These are phyloP conservation scores for Machimus rusticus DNA, from an alignment of 2,888 invertebrate species.

Conservation along the genomic window DNA sequence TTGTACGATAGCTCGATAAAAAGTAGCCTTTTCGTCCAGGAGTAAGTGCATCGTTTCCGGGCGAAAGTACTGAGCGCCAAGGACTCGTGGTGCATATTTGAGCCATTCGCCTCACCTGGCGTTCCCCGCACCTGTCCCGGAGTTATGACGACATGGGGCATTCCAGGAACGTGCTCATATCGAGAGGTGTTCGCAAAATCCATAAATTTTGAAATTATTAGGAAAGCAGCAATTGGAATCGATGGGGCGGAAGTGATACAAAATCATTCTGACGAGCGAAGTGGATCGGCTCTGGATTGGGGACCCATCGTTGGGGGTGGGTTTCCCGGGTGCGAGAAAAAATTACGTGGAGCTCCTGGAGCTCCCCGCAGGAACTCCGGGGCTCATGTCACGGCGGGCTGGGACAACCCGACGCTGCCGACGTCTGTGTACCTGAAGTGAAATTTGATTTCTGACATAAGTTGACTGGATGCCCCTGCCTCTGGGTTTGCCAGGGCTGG, in stretches of 20 bases:
- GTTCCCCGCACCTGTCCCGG: not conserved
- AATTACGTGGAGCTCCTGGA: not conserved
- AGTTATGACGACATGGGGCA: not conserved
- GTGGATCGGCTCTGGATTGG: not conserved
- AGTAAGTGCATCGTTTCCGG: not conserved
- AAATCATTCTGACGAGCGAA: constrained; percentile 35
- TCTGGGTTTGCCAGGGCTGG: not conserved
- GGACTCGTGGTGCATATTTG: not conserved
- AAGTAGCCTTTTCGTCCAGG: not conserved
- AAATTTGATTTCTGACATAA: not conserved
- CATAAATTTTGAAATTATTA: constrained; percentile 42
- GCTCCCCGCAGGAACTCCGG: not conserved
- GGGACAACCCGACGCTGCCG: not conserved
- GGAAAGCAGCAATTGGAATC: constrained; percentile 43
- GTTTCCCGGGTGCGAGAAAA: not conserved
- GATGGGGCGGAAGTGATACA: constrained; percentile 40
- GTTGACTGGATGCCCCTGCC: not conserved
- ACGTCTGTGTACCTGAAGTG: not conserved
- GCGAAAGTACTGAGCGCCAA: not conserved
- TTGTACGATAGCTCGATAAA: not conserved
- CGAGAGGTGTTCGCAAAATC: constrained; percentile 11
- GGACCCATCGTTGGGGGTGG: not conserved
- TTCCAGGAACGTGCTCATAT: constrained; percentile 2
- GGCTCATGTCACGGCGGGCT: not conserved
- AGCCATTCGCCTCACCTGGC: not conserved